These are phyloP conservation scores for Scytalopus superciliaris DNA, from an alignment of 2,113 vertebrate species.

Conservation along the genomic window DNA sequence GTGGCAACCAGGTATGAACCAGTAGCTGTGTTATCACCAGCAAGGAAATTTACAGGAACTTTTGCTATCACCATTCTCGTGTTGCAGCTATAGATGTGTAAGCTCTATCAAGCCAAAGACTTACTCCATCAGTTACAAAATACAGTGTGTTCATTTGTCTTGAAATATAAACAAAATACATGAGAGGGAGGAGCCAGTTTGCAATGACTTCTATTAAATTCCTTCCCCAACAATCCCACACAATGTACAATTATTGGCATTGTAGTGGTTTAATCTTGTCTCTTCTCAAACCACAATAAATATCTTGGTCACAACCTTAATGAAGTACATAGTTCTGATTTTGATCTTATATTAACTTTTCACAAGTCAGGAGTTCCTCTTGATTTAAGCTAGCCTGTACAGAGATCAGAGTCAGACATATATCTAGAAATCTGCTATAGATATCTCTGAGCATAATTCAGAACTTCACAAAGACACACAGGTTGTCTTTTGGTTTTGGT, in stretches of 20 bases:
- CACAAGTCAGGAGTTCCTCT: slow-evolving; percentile 47
- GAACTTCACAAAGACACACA: background rate
- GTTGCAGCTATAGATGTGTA: background rate
- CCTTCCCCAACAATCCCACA: background rate
- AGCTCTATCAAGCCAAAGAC: background rate
- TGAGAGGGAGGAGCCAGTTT: background rate
- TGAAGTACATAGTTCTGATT: slow-evolving; percentile 51
- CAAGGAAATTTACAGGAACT: background rate
- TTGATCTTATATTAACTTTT: slow-evolving; percentile 62
- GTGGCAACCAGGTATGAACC: background rate
- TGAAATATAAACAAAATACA: background rate
- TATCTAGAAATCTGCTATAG: slow-evolving; percentile 36
- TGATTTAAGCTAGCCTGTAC: background rate
- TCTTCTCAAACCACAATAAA: background rate
- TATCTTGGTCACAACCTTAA: background rate
- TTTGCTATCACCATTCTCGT: background rate
- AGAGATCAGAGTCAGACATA: background rate
- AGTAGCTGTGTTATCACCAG: background rate
- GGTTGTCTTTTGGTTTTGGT: background rate
- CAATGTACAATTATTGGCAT: background rate
- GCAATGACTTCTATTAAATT: slow-evolving; percentile 21
- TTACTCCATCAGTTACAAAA: background rate
- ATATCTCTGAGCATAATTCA: slow-evolving; percentile 9
- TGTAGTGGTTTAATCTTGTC: slow-evolving; percentile 13
- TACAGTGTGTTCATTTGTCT: background rate